These are phyloP conservation scores for Phorcus lineatus DNA, from an alignment of 2,888 invertebrate genomes.

Conservation along the genomic window DNA sequence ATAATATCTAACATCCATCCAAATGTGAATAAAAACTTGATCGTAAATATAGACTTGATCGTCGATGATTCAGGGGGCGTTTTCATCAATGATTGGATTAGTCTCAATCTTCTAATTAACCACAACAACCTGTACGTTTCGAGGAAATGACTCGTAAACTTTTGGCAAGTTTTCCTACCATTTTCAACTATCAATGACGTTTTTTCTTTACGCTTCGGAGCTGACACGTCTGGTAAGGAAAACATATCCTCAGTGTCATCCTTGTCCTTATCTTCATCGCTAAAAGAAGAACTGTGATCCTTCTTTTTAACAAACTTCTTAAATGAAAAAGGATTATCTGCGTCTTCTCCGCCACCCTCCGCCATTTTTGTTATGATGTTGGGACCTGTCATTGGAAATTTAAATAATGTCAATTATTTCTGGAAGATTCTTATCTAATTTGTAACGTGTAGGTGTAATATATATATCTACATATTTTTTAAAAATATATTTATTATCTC, in stretches of 20 bases:
- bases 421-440: too few species aligned
- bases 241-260: constrained; percentile 52
- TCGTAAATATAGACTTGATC: too few species aligned
- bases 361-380: constrained; percentile 48
- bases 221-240: constrained; percentile 37
- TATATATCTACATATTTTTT: too few species aligned
- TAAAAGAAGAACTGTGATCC: constrained; percentile 26
- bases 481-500: too few species aligned
- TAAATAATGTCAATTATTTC: neutral
- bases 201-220: constrained; percentile 40
- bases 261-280: constrained; percentile 34
- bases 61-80: too few species aligned
- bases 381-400: neutral
- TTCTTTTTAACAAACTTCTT: constrained; percentile 67
- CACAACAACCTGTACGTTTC: neutral
- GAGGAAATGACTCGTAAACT: neutral
- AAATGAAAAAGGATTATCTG: constrained; percentile 73
- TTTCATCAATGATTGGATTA: too few species aligned
- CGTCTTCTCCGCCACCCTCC: constrained; percentile 62
- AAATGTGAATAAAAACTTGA: too few species aligned
- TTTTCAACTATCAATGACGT: constrained; percentile 42
- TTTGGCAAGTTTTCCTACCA: constrained; percentile 38
- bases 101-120: too few species aligned
- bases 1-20: too few species aligned
- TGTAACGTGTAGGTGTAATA: too few species aligned